A percentile compares a stretch with the other conserved stretches of the same genome.
These are phyloP conservation scores for Tachina lurida DNA, from an alignment of 2,888 invertebrate genomes.

Conservation along the genomic window DNA sequence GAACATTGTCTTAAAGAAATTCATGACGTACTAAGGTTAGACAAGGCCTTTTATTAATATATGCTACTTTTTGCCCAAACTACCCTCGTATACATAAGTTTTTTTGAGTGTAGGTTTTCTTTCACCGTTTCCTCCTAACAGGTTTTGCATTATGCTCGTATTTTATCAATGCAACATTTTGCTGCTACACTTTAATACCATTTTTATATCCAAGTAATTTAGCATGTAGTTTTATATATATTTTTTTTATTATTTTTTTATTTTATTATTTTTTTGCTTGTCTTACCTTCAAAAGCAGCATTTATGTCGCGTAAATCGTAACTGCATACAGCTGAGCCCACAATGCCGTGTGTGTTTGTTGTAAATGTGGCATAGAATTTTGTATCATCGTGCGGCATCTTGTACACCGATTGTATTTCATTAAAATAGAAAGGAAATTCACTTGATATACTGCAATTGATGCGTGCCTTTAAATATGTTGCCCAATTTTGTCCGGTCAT, in stretches of 20 bases:
- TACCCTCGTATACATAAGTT: not conserved
- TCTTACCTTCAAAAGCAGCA: conserved; percentile 94
- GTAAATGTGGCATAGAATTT: conserved; percentile 98
- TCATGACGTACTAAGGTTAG: not conserved
- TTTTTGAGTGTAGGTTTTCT: not conserved
- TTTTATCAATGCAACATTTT: not conserved
- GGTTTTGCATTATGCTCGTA: not conserved
- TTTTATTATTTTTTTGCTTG: not conserved
- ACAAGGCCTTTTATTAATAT: not conserved
- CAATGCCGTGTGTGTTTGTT: conserved; percentile 96
- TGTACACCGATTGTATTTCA: conserved; percentile 98
- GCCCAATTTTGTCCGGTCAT: conserved; percentile 98
- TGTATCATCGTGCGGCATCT: conserved; percentile 94
- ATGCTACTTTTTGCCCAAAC: not conserved
- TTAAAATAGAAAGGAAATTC: conserved; percentile 99
- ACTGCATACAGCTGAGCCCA: conserved; percentile 98
- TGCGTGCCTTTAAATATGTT: conserved; percentile 95
- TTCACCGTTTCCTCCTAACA: not conserved
- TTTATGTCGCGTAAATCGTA: conserved; percentile 96
- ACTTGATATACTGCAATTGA: conserved; percentile 98
- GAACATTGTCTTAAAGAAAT: too few relatives aligned
- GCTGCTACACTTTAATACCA: not conserved
- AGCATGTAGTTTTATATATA: not conserved
- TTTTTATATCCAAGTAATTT: conserved; percentile 34
- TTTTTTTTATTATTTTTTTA: not conserved